Evolutionary conservation across 2,888 invertebrate genomes (phyloP), one percentile per base, ranked within the genome.

Genomic region (Pterostichus madidus): DNA sequence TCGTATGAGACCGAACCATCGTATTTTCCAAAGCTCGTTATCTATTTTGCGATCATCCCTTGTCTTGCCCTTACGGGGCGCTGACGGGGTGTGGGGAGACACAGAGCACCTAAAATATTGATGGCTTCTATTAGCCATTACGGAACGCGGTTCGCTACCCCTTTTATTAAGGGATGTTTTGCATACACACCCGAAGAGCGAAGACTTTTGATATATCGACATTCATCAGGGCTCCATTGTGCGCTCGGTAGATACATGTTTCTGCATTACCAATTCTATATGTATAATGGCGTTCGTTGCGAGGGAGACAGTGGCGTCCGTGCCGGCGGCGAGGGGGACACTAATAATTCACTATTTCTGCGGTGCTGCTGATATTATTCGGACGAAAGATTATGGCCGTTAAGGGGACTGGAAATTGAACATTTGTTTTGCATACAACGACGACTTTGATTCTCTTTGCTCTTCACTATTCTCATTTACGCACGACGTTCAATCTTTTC

Each of bases 201-300:
- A 71, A 81, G 81, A 81, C 81, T 81, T 81, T 81, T 91, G 91
- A 91, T 92, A 91, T 91, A 91, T 91, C 90, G 91, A 90, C 90
- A 90, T 91, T 92, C 91, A 90, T 91, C 91, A 91, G 91, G 90
- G 89, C 88, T 87, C 89, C 88, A 90, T 90, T 90, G 90, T 91
- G 87, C 87, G 86, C 86, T 87, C 15, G 64, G 6, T 71, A 68
- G 82, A 82, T 83, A 83, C 82, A 83, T 78, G 82, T 82, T 83
- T 84, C 82, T 84, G 84, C 84, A 84, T 84, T 84, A 84, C 81
- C 81, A 81, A 81, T 81, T 81, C 81, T 81, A 73, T 81, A 81
- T 81, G 81, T 75, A 75, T 81, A 81, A 81, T 81, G 75, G 81
- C 31, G 15, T 59, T 32, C 32, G n/a, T 24, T 39, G 32, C 32